A percentile compares a stretch with the other conserved stretches of the same genome.
Conservation (phyloP, 2,797 vertebrate species). For the Tachyglossus aculeatus region DNA sequence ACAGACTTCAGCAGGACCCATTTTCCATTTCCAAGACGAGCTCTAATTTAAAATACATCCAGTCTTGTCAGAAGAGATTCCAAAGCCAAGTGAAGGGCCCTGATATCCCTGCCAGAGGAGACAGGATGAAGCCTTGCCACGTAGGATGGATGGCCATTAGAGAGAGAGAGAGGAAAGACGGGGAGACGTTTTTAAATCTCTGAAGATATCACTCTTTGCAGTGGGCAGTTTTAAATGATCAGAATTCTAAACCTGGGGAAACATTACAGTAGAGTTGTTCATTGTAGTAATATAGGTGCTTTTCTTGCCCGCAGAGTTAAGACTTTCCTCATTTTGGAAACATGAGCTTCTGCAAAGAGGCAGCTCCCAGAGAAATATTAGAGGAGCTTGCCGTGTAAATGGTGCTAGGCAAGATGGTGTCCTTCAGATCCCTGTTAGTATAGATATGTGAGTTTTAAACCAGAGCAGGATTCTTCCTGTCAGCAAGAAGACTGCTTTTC, state of each 20-base stretch:
- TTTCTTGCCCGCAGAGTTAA: no score
- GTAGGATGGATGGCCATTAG: slow-evolving; percentile 16
- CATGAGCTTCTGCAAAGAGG: neutral
- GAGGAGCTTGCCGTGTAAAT: neutral
- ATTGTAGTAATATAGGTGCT: no score
- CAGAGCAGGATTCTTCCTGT: neutral
- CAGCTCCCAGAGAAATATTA: neutral
- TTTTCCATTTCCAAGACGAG: neutral
- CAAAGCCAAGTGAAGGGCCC: neutral
- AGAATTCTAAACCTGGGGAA: no score
- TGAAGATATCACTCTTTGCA: neutral
- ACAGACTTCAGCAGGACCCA: neutral
- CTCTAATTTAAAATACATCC: slow-evolving; percentile 6
- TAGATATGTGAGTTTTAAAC: neutral
- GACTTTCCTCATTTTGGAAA: neutral
- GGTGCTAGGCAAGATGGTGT: neutral
- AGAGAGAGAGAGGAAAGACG: slow-evolving; percentile 35
- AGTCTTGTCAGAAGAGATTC: slow-evolving; percentile 13
- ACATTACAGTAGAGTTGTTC: no score
- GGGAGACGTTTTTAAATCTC: neutral
- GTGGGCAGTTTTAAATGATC: slow-evolving; percentile 1
- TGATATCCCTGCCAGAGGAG: neutral
- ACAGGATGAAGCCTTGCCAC: neutral
- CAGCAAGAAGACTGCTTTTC: no score
- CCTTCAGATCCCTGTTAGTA: neutral